Evolutionary conservation across 2,888 invertebrate genomes (phyloP).

Genomic region (Apodemia mormo): DNA sequence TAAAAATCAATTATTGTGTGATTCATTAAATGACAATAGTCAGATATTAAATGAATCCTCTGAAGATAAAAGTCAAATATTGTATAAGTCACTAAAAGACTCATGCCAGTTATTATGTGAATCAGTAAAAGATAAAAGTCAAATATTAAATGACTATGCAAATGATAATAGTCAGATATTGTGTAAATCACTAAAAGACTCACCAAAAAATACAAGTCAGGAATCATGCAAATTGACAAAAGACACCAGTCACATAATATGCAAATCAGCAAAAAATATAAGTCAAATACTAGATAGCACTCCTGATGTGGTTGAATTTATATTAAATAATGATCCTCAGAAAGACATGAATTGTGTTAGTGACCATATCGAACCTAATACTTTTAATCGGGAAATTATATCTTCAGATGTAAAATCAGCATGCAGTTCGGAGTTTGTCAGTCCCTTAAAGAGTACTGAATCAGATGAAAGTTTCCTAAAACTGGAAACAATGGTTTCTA

Average conservation of each 20-base stretch:
- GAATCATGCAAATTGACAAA: neutral
- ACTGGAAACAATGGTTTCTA: constrained; percentile 54
- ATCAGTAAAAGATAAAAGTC: neutral
- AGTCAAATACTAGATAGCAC: neutral
- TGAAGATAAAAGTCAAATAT: neutral
- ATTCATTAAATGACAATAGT: neutral
- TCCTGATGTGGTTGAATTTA: neutral
- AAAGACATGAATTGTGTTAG: neutral
- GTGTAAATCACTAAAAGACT: neutral
- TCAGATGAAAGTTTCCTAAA: constrained; percentile 56
- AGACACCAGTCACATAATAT: neutral
- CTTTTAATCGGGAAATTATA: neutral
- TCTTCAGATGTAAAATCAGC: constrained; percentile 24
- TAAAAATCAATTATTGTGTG: neutral
- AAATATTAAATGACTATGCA: neutral
- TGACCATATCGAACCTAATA: neutral
- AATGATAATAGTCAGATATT: neutral
- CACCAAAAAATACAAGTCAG: neutral
- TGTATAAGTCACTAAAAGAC: neutral
- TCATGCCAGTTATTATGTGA: neutral
- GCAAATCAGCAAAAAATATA: neutral
- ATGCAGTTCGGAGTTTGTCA: constrained; percentile 24
- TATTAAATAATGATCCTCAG: neutral
- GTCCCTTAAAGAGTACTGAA: constrained; percentile 27
- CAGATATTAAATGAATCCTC: neutral